Evolutionary conservation across 2,797 vertebrate genomes (phyloP).

Genomic region (Ambastaia sidthimunki): DNA sequence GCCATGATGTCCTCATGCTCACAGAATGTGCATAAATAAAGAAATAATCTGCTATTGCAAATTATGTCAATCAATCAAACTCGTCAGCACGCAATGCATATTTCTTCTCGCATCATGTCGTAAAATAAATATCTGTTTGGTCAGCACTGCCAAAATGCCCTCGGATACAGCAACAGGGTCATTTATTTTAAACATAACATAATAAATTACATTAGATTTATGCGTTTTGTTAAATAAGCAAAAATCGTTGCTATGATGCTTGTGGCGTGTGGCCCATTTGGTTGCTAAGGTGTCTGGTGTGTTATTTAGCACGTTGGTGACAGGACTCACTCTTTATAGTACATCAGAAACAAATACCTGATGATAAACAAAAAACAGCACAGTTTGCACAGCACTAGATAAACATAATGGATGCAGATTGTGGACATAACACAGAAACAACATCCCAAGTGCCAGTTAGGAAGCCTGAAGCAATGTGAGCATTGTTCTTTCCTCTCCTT

Average conservation of each 20-base stretch:
- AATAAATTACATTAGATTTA: background rate
- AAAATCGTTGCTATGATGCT: no score
- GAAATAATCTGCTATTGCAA: slow-evolving; percentile 11
- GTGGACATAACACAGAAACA: slow-evolving; percentile 19
- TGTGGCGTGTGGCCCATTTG: slow-evolving; percentile 29
- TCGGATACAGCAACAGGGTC: background rate
- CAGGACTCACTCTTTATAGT: background rate
- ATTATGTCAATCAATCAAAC: slow-evolving; percentile 54
- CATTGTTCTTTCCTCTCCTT: slow-evolving; percentile 37
- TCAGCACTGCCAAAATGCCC: background rate
- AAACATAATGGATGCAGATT: background rate
- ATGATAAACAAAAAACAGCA: background rate
- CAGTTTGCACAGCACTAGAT: background rate
- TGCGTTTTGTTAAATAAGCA: background rate
- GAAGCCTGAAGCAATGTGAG: slow-evolving; percentile 35
- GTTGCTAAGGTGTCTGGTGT: background rate
- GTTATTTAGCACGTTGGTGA: background rate
- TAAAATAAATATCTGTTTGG: slow-evolving; percentile 11
- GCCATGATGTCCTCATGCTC: slow-evolving; percentile 26
- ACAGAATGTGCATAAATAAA: slow-evolving; percentile 31
- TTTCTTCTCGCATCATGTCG: slow-evolving; percentile 19
- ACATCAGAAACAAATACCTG: background rate
- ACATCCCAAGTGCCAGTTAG: slow-evolving; percentile 45
- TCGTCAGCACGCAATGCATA: slow-evolving; percentile 36
- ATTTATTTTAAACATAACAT: background rate